Base-by-base conservation (phyloP, 2,113 vertebrate species). In the Litocranius walleri region DNA sequence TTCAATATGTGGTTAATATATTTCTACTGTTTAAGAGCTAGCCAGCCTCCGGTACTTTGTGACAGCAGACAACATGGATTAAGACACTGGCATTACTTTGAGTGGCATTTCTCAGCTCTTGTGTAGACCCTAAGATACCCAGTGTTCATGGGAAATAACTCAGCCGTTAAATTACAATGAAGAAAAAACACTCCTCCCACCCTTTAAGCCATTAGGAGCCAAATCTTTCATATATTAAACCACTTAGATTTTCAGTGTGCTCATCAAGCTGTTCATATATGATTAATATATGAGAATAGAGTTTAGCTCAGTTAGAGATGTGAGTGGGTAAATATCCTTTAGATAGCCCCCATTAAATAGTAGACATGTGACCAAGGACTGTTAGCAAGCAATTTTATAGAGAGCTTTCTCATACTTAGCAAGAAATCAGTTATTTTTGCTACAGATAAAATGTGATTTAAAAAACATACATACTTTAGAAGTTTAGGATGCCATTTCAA, bases 91-190 rank as follows among this genome's bases (percentile, higher is more conserved):
- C 5, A 0, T 3, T 40, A 1, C 21, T 19, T 13, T 61, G 12
- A 17, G 3, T 19, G 29, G 15, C 13, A 4, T 62, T 62, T 85
- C n/a, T 5, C 59, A 48, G 54, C 13, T 93, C 33, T 4, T 48
- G 0, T 8, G 11, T n/a, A 56, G 11, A 3, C 5, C 5, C 33
- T 54, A 3, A 6, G 67, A 6, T 4, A 7, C 14, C 8, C 3
- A 7, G 6, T 21, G 11, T 14, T 29, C 6, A 13, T 5, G 15
- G 43, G 50, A 61, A 81, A 84, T 27, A 91, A 10, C 21, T 89
- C 40, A 62, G 30, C 57, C 43, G 36, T 15, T 29, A 17, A 57
- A n/a, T 29, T n/a, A 15, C 33, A 36, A 10, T 56, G 27, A 29
- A 7, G 14, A 6, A 12, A 52, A 43, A 59, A 92, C 14, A 29